phyloP scores from a whole-genome alignment of 1,140 invertebrate genomes.

The Hormaphis cornu region DNA sequence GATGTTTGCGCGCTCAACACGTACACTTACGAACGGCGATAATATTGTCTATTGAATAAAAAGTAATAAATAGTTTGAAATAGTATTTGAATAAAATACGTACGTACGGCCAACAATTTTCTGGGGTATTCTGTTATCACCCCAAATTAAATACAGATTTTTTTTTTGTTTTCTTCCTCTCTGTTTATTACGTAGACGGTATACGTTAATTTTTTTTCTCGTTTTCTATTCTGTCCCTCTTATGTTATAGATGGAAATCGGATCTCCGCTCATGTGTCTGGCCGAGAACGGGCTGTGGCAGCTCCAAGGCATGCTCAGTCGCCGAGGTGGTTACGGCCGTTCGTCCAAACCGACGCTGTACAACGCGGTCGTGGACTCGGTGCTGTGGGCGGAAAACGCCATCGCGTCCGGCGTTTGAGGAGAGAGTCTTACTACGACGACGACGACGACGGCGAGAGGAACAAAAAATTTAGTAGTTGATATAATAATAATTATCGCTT shows the following conservation, averaged over 20 bases:
- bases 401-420: conserved; percentile 32
- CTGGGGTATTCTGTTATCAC: neutral
- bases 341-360: conserved; percentile 51
- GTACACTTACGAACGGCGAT: no score
- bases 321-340: conserved; percentile 51
- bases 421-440: no score
- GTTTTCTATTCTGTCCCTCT: conserved; percentile 33
- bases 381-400: conserved; percentile 38
- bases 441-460: no score
- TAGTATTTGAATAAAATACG: no score
- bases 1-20: no score
- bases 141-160: neutral
- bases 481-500: no score
- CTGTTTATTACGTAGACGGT: neutral
- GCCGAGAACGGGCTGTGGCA: conserved; percentile 50
- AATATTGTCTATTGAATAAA: no score
- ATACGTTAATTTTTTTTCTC: neutral
- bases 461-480: no score
- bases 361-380: conserved; percentile 41
- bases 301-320: conserved; percentile 52
- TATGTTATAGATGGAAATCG: conserved; percentile 53
- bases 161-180: conserved; percentile 16
- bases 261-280: conserved; percentile 54
- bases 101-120: neutral
- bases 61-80: no score